phyloP scores from a whole-genome alignment of 1,140 invertebrate genomes.

The Drosophila nikananu region DNA sequence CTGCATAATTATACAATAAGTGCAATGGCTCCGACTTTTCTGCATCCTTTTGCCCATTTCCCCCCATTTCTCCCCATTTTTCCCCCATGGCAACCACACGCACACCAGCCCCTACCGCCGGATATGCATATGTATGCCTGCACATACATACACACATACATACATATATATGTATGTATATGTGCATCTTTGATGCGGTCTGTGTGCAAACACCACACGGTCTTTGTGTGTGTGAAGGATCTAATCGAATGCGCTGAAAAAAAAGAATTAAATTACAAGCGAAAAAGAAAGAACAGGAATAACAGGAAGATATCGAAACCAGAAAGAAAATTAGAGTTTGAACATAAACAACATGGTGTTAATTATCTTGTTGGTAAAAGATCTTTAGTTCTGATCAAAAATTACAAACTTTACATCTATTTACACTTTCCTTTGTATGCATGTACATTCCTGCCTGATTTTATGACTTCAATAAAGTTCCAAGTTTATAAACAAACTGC shows the following conservation, averaged over 20 bases:
- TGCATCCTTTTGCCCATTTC: conserved; percentile 9
- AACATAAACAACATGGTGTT: no score
- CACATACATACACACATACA: conserved; percentile 2
- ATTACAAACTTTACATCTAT: not conserved
- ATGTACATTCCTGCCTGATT: not conserved
- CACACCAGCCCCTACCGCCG: not conserved
- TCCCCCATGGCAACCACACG: not conserved
- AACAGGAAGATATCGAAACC: not conserved
- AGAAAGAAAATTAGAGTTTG: not conserved
- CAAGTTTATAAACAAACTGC: not conserved
- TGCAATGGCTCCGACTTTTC: conserved; percentile 70
- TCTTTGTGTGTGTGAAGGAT: conserved; percentile 28
- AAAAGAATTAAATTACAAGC: not conserved
- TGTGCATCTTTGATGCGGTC: conserved; percentile 27
- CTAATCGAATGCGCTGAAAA: conserved; percentile 27
- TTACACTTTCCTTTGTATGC: not conserved
- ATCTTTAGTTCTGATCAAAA: not conserved
- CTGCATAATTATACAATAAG: conserved; percentile 83
- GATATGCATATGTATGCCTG: conserved; percentile 14
- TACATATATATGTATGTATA: not conserved
- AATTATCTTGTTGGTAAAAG: no score
- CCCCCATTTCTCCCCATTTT: not conserved
- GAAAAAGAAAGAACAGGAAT: no score
- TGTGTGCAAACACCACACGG: conserved; percentile 10
- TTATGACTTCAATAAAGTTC: not conserved